Conservation (phyloP, 2,888 invertebrate genomes). For the Himalopsyche japonica region DNA sequence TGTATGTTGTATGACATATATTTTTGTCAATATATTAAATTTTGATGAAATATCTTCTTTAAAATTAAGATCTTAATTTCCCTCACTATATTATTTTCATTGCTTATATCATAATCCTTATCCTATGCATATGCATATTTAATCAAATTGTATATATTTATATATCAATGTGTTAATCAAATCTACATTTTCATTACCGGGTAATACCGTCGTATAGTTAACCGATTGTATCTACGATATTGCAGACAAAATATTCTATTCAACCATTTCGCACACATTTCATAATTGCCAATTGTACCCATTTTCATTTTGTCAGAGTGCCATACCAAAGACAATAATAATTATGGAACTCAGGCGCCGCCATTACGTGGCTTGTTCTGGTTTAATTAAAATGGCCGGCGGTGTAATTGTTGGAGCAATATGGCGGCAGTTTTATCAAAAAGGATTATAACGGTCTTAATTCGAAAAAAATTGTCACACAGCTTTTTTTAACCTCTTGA, state of each 20-base stretch:
- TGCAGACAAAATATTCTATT: not conserved
- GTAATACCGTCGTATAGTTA: not conserved
- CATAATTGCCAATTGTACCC: not conserved
- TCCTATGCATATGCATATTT: no score
- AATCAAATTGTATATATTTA: no score
- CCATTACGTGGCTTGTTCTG: not conserved
- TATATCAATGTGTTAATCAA: no score
- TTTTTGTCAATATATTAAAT: no score
- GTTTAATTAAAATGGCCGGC: conserved; percentile 10
- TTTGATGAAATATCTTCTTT: no score
- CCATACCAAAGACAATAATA: not conserved
- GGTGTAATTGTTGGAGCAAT: conserved; percentile 5
- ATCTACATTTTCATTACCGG: no score
- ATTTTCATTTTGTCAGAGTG: not conserved
- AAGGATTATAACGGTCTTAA: not conserved
- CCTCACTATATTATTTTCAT: no score
- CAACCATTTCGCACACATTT: not conserved
- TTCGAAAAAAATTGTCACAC: not conserved
- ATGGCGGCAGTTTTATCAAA: not conserved
- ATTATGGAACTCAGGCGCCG: not conserved
- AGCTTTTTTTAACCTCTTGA: no score
- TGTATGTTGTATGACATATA: no score
- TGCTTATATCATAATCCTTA: no score
- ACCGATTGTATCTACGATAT: not conserved
- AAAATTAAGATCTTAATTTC: no score